Evolutionary conservation across 2,797 vertebrate species (phyloP), one percentile per base, ranked within the genome.

Genomic region (Sorex maritimensis): DNA sequence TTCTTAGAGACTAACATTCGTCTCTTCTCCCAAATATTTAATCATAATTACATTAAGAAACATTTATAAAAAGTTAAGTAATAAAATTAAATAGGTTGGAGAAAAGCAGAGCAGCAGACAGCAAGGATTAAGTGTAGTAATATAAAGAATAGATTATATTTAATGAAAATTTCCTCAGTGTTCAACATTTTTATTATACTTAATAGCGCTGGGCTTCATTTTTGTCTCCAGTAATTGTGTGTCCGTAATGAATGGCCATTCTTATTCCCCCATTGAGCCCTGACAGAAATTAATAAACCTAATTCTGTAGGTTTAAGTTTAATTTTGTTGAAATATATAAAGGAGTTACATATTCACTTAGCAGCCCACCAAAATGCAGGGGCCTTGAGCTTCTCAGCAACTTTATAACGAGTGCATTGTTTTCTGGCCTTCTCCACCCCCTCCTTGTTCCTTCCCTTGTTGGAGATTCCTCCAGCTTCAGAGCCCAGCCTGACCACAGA

Each of bases 281-380:
- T 98, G 98, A 98, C 98, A 98, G 98, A 98, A 98, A 98, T 98
- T 98, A 98, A 98, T 98, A 98, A 98, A 98, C 98, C 98, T 98
- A 98, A 98, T 98, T 98, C 98, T 98, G 98, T 98, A 98, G 98
- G 98, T 98, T 98, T 98, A 98, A 98, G 98, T 98, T 98, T 98
- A 98, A 98, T 98, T 98, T 98, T 98, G 97, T 98, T 98, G 98
- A 98, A 98, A 98, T 98, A 98, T 98, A 98, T 98, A 98, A 98
- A 98, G 98, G 98, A 98, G 98, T 98, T 98, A 98, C 97, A 98
- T 98, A 98, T 98, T 98, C 98, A 98, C 98, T 98, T 98, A 98
- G 97, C 97, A 95, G 97, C 96, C 97, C 97, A 98, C 96, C 79
- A 46, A 93, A 97, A 98, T 96, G 97, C 97, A 97, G 97, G 95